These are phyloP conservation scores for Pelobates cultripes DNA, from an alignment of 2,797 vertebrate species.

Conservation along the genomic window DNA sequence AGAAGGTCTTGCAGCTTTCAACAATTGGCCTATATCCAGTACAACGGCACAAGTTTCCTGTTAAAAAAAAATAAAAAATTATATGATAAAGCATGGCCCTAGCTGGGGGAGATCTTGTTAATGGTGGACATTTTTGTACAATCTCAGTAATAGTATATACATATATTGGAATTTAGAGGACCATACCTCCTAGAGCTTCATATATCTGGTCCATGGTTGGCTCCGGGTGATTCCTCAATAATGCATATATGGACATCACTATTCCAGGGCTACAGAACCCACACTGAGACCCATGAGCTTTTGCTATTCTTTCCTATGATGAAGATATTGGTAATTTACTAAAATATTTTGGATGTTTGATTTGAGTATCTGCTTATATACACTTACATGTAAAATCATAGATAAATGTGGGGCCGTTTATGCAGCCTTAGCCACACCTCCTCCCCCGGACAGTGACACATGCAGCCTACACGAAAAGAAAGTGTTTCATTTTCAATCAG, in stretches of 20 bases:
- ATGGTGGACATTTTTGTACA: not conserved
- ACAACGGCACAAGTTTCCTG: slow-evolving; percentile 77
- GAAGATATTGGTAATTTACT: not conserved
- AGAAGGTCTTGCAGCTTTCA: slow-evolving; percentile 72
- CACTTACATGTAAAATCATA: too few relatives aligned
- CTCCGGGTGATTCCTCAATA: slow-evolving; percentile 70
- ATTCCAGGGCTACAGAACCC: slow-evolving; percentile 76
- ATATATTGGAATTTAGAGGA: not conserved
- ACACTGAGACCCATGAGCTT: slow-evolving; percentile 70
- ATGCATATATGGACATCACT: slow-evolving; percentile 75
- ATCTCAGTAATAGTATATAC: not conserved
- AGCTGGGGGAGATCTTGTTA: not conserved
- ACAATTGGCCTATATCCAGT: slow-evolving; percentile 74
- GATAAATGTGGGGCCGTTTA: too few relatives aligned
- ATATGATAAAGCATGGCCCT: not conserved
- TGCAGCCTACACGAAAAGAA: too few relatives aligned
- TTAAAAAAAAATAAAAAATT: not conserved
- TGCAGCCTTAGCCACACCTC: too few relatives aligned
- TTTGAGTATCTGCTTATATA: too few relatives aligned
- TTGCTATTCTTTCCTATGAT: slow-evolving; percentile 70
- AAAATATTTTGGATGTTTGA: too few relatives aligned
- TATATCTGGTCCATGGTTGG: slow-evolving; percentile 71
- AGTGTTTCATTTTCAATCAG: too few relatives aligned
- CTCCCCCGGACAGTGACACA: too few relatives aligned
- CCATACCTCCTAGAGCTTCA: slow-evolving; percentile 67